A percentile compares a stretch with the other conserved stretches of the same genome.
Conservation (phyloP, 2,113 vertebrate genomes). For the Ammodytes dubius region DNA sequence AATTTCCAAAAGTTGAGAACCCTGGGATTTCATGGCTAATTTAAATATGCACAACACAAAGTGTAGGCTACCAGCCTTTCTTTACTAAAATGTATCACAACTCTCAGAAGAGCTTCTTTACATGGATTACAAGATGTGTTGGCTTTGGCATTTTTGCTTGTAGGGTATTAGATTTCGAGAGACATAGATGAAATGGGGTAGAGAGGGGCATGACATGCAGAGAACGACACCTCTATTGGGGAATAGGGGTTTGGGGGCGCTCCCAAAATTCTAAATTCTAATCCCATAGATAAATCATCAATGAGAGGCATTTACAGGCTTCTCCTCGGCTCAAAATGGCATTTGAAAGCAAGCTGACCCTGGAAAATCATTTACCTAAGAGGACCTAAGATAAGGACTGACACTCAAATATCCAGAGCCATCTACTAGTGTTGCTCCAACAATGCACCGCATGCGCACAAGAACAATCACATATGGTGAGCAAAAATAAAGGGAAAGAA, state of each 20-base stretch:
- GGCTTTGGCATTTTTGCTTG: too few species aligned
- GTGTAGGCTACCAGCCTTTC: background rate
- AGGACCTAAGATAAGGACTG: constrained; percentile 59
- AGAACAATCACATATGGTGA: constrained; percentile 32
- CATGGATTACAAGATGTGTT: background rate
- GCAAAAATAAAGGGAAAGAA: constrained; percentile 54
- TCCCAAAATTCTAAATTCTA: constrained; percentile 30
- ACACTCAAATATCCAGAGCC: constrained; percentile 19
- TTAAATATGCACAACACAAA: constrained; percentile 4
- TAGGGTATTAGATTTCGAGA: too few species aligned
- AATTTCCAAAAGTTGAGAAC: too few species aligned
- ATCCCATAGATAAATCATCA: constrained; percentile 78
- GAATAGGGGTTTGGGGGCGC: too few species aligned
- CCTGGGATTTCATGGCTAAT: background rate
- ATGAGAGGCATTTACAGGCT: constrained; percentile 66
- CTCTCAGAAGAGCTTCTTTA: constrained; percentile 18
- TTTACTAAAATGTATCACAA: constrained; percentile 13
- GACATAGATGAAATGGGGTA: too few species aligned
- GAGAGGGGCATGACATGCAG: too few species aligned
- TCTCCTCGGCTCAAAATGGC: constrained; percentile 67
- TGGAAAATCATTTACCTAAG: constrained; percentile 75
- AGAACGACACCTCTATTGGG: too few species aligned
- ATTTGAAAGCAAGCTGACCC: constrained; percentile 69
- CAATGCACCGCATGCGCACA: constrained; percentile 9
- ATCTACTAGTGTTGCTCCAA: constrained; percentile 10